Evolutionary conservation across 2,888 invertebrate species (phyloP).

Genomic region (Pachydiplax longipennis): DNA sequence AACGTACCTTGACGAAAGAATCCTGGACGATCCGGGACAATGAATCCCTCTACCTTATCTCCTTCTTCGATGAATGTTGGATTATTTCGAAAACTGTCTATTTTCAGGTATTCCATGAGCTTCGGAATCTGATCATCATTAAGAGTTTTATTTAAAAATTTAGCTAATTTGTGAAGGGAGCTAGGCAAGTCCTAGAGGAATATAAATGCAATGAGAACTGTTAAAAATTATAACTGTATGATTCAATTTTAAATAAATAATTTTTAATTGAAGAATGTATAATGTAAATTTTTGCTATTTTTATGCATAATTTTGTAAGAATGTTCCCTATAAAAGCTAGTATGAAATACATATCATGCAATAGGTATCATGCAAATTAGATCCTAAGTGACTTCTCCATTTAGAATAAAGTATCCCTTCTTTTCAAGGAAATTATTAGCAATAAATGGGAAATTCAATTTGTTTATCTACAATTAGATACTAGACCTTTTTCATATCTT

Average conservation of each 20-base stretch:
- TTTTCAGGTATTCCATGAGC: constrained; percentile 76
- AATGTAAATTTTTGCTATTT: too few relatives aligned
- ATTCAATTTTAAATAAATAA: background rate
- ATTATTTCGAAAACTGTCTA: constrained; percentile 83
- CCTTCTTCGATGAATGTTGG: constrained; percentile 75
- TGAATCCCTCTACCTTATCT: background rate
- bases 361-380: too few relatives aligned
- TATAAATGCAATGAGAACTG: background rate
- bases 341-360: too few relatives aligned
- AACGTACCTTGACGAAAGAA: background rate
- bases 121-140: constrained; percentile 65
- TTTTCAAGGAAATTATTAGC: too few relatives aligned
- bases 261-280: background rate
- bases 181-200: constrained; percentile 51
- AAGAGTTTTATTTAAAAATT: constrained; percentile 58
- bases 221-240: background rate
- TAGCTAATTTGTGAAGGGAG: constrained; percentile 57
- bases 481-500: constrained; percentile 74
- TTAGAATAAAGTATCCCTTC: too few relatives aligned
- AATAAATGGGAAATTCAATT: too few relatives aligned
- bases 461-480: background rate
- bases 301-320: background rate
- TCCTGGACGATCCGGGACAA: background rate
- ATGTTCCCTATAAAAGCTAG: background rate
- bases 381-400: too few relatives aligned